These are phyloP conservation scores for Notarius quadriscutis DNA, from an alignment of 2,113 vertebrate genomes.

Conservation along the genomic window DNA sequence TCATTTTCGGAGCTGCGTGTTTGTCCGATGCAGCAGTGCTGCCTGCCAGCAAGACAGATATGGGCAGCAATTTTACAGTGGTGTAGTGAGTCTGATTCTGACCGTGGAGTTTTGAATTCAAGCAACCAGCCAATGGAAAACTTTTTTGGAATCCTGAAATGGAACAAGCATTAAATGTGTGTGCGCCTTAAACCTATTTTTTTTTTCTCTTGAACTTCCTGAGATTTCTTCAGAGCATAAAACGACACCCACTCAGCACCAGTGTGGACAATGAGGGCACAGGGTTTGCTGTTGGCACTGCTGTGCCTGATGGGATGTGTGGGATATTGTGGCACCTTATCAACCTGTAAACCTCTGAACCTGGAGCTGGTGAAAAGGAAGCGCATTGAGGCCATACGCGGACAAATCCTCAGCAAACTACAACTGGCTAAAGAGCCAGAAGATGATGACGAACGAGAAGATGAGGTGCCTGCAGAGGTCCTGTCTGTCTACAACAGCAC, in stretches of 20 bases:
- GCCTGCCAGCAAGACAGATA: conserved; percentile 35
- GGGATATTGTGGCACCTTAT: conserved; percentile 62
- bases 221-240: conserved; percentile 22
- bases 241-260: neutral
- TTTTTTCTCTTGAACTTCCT: conserved; percentile 8
- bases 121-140: conserved; percentile 24
- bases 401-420: conserved; percentile 82
- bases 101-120: conserved; percentile 29
- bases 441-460: conserved; percentile 57
- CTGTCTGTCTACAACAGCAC: conserved; percentile 78
- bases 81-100: conserved; percentile 43
- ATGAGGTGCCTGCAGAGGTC: conserved; percentile 64
- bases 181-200: conserved; percentile 14
- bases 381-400: conserved; percentile 80
- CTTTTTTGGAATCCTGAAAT: conserved; percentile 38
- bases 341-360: conserved; percentile 80
- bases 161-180: conserved; percentile 22
- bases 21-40: conserved; percentile 22
- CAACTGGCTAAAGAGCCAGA: conserved; percentile 65
- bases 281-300: conserved; percentile 52
- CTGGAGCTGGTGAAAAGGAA: conserved; percentile 75
- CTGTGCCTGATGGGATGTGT: conserved; percentile 63
- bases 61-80: conserved; percentile 33
- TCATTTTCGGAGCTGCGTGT: conserved; percentile 13
- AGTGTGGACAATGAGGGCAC: conserved; percentile 50